Conservation (phyloP, 2,113 vertebrate species). For the Camelus dromedarius region DNA sequence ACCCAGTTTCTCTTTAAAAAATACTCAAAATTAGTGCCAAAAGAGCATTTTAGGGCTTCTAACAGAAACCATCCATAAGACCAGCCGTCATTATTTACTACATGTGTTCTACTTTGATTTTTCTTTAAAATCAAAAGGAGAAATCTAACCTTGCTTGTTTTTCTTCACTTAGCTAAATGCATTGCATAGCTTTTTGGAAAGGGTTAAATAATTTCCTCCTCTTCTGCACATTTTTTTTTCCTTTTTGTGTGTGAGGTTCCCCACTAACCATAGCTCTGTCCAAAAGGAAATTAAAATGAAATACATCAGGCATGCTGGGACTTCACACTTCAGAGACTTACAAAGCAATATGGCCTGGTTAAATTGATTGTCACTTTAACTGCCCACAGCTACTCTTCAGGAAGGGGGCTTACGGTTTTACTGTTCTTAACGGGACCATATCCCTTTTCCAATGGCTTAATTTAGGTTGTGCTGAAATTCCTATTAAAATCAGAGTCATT, state of each 20-base stretch:
- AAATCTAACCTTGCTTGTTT: constrained; percentile 81
- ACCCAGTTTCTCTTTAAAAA: neutral
- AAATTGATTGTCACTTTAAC: constrained; percentile 87
- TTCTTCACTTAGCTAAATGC: constrained; percentile 82
- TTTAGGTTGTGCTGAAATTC: constrained; percentile 83
- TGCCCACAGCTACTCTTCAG: constrained; percentile 85
- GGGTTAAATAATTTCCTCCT: constrained; percentile 91
- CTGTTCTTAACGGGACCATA: constrained; percentile 85
- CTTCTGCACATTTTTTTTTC: constrained; percentile 73
- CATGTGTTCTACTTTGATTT: constrained; percentile 76
- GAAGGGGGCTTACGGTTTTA: constrained; percentile 85
- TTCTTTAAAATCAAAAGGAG: constrained; percentile 81
- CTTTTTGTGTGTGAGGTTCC: constrained; percentile 77
- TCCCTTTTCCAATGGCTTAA: constrained; percentile 84
- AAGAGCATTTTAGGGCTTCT: constrained; percentile 33
- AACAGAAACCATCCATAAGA: constrained; percentile 72
- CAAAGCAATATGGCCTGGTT: constrained; percentile 83
- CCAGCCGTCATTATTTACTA: constrained; percentile 73
- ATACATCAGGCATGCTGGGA: constrained; percentile 88
- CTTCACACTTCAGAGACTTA: constrained; percentile 87
- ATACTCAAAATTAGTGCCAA: neutral
- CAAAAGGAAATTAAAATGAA: constrained; percentile 91
- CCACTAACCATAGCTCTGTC: constrained; percentile 85
- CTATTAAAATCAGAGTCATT: constrained; percentile 81
- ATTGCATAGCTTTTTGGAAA: constrained; percentile 84